Percentiles rank a stretch among this genome's conserved stretches.
phyloP scores from a whole-genome alignment of 1,140 invertebrate genomes.

The Papilio xuthus region DNA sequence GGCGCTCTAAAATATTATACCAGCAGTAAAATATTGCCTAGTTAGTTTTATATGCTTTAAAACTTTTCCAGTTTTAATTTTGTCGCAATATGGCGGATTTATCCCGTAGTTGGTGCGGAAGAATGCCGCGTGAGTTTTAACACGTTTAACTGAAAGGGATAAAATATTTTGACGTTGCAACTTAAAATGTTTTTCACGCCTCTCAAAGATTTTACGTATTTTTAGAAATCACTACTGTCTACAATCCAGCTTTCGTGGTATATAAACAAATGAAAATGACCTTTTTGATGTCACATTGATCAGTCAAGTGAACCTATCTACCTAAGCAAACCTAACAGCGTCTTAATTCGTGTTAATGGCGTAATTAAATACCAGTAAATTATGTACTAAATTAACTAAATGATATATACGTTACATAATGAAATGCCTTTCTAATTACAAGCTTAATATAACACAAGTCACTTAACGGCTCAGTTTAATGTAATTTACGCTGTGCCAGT shows the following conservation, averaged over 20 bases:
- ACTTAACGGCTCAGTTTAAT: constrained; percentile 18
- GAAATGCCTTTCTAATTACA: not conserved
- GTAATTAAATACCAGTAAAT: not conserved
- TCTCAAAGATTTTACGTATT: not conserved
- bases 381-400: not conserved
- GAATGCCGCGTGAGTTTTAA: constrained; percentile 33
- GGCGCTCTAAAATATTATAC: not conserved
- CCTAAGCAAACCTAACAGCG: not conserved
- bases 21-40: not conserved
- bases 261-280: not conserved
- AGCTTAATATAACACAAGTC: not conserved
- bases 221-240: not conserved
- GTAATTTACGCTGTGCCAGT: constrained; percentile 15
- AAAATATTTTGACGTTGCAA: constrained; percentile 24
- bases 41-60: constrained; percentile 6
- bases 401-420: constrained; percentile 18
- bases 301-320: not conserved
- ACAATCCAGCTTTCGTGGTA: not conserved
- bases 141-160: constrained; percentile 20
- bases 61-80: constrained; percentile 30
- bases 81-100: constrained; percentile 28
- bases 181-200: not conserved
- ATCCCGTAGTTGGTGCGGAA: constrained; percentile 37
- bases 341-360: not conserved
- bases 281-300: not conserved